Evolutionary conservation across 2,888 invertebrate species (phyloP).

Genomic region (Mesorhabditis spiculigera): DNA sequence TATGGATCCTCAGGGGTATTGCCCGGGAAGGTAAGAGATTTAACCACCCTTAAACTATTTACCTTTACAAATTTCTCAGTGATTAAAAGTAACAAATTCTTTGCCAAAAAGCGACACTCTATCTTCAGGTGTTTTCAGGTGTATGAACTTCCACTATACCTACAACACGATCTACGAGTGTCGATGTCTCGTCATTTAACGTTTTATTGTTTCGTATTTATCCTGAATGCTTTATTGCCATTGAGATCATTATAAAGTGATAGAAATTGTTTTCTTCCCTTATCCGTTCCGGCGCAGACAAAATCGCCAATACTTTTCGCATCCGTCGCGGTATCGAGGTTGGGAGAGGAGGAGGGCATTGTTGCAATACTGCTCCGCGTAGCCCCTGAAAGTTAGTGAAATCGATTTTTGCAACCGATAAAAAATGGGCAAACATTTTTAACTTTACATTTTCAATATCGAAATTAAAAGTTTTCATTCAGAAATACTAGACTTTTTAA

Average conservation of each 20-base stretch:
- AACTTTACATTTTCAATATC: neutral
- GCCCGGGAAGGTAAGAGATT: conserved; percentile 26
- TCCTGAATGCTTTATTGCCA: neutral
- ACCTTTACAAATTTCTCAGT: no score
- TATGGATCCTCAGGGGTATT: conserved; percentile 42
- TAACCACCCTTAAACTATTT: neutral
- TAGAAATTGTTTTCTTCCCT: neutral
- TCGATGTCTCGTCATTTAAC: conserved; percentile 33
- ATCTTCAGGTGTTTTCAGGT: conserved; percentile 15
- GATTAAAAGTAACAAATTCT: neutral
- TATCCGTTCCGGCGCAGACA: conserved; percentile 30
- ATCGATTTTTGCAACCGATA: no score
- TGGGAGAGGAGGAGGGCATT: conserved; percentile 45
- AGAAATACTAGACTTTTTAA: neutral
- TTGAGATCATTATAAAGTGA: neutral
- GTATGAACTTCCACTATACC: conserved; percentile 51
- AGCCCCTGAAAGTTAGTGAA: conserved; percentile 21
- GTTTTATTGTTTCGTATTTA: neutral
- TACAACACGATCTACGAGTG: conserved; percentile 49
- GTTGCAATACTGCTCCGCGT: conserved; percentile 46
- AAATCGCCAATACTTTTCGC: conserved; percentile 49
- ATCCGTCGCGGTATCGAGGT: conserved; percentile 43
- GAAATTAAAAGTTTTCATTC: neutral
- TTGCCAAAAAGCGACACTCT: neutral
- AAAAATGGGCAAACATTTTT: no score